These are phyloP conservation scores for Campylomormyrus numenius DNA, from an alignment of 2,113 vertebrate genomes.

Conservation along the genomic window DNA sequence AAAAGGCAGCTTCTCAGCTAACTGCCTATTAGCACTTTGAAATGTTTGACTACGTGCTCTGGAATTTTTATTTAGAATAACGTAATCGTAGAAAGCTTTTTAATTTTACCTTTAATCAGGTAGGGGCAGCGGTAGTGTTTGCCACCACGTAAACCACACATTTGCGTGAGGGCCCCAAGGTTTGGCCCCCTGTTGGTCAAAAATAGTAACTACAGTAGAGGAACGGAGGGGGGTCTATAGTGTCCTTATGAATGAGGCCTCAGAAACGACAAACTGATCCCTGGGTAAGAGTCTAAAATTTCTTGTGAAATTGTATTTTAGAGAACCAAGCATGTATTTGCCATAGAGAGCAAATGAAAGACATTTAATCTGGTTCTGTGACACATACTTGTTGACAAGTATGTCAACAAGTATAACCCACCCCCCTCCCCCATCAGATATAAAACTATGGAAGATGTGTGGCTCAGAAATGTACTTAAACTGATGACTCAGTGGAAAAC, in stretches of 20 bases:
- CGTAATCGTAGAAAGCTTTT: neutral
- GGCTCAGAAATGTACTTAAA: neutral
- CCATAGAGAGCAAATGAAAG: neutral
- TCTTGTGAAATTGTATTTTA: neutral
- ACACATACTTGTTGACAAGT: neutral
- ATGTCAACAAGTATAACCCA: neutral
- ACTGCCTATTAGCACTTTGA: neutral
- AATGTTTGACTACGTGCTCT: neutral
- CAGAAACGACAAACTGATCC: neutral
- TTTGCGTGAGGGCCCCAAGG: neutral
- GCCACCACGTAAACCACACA: neutral
- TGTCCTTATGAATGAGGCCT: neutral
- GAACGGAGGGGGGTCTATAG: neutral
- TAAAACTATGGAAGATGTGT: neutral
- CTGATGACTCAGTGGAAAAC: neutral
- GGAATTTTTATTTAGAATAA: neutral
- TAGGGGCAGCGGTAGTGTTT: neutral
- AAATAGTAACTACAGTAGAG: neutral
- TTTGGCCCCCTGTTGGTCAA: neutral
- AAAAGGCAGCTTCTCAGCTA: neutral
- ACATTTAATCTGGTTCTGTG: neutral
- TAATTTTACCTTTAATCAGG: neutral
- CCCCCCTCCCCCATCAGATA: neutral
- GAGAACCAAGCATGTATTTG: neutral
- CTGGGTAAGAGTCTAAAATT: neutral